Base-by-base conservation (phyloP, 2,113 vertebrate genomes). In the Bubo blakistoni region DNA sequence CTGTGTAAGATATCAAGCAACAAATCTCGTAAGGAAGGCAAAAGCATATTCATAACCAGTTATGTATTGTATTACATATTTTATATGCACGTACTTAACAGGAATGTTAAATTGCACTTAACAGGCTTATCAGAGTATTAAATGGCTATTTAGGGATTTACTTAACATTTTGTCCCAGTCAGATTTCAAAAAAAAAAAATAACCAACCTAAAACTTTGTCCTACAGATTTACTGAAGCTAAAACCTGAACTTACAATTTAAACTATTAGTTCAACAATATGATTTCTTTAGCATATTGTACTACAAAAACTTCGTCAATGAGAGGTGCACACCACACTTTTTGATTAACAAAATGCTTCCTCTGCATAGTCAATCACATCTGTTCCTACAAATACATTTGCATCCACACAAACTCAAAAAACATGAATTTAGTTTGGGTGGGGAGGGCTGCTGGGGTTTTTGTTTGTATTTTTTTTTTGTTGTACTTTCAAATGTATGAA, bases 71-170 rank as follows among this genome's bases (percentile, higher is more conserved):
- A 69, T 62, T 82, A 26, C 62, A 16, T 62, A 73, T 77, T 95
- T 95, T 82, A 82, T 57, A 94, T 15, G 59, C 55, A 88, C 1
- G 16, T 59, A 74, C 70, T 89, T 91, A 90, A 73, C 34, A 73
- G 67, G 49, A 91, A 89, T 51, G 86, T 79, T 89, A 84, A 94
- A 87, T 42, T 91, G 86, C 83, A 94, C 81, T 94, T 94, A 94
- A 93, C 79, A 76, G 72, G 92, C 89, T 96, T 95, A 86, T 92
- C 77, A 46, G 42, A 81, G 81, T 65, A 95, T 92, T 94, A 95
- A 92, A 76, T 49, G 70, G 70, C 81, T 96, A 95, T 81, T 96
- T 76, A 89, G 66, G 83, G 77, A 96, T 95, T 96, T 97, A 81
- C 86, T 94, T 81, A 84, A 89, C 70, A 84, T 94, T 92, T 85